Base-by-base conservation (phyloP, 2,797 vertebrate species). In the Acanthis flammea region DNA sequence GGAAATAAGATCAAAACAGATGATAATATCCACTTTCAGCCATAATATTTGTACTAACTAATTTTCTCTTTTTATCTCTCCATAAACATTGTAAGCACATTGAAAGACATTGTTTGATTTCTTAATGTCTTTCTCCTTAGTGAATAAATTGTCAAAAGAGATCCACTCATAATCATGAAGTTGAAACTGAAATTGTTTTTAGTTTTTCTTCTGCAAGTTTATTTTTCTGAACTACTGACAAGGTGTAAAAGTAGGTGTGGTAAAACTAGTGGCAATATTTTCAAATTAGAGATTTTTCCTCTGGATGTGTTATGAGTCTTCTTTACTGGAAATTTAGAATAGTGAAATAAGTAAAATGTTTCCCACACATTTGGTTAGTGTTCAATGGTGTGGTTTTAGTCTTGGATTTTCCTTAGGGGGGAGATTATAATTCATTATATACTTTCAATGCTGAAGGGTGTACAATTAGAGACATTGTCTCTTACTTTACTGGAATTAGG, bases 401-500 rank as follows among this genome's bases (percentile, higher is more conserved):
- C 90, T 71, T 55, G 42, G 4, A 47, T 47, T 72, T 78, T 78
- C 10, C 23, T 72, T 50, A 33, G 7, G 2, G 84, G 41, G 23
- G 7, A 68, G 8, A 10, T 45, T 63, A 31, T 63, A 12, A 37
- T 62, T 86, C 51, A 19, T 30, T 60, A 28, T 33, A 24, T 19
- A 44, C 1, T 57, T 83, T 57, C 14, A 54, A 5, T 78, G 14
- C 9, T 74, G 30, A 88, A 85, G 16, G 44, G 35, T n/a, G 17
- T 78, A n/a, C 31, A 80, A 14, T 65, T 55, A 84, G n/a, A 86
- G 28, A 68, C 1, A 57, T 79, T 68, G 18, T 62, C 45, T 74
- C 63, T 76, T 19, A 33, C 10, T 75, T 86, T 81, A 39, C 4
- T 79, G 60, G 53, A 92, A 90, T 79, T 75, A 92, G 51, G 45